These are phyloP conservation scores for Glyphotaelius pellucidus DNA, from an alignment of 2,888 invertebrate species.

Conservation along the genomic window DNA sequence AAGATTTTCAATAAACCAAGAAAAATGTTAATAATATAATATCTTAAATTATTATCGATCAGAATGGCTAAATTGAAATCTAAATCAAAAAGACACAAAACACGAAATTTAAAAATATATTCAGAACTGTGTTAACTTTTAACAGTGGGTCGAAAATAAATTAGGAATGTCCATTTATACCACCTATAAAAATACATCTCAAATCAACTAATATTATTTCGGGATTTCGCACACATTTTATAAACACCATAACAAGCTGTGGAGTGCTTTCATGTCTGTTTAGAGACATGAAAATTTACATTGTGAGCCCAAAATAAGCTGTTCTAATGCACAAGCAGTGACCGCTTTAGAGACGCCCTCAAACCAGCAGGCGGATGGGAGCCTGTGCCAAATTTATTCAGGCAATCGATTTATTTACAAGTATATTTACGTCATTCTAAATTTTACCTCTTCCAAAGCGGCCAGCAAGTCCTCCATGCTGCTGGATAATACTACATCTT, in stretches of 20 bases:
- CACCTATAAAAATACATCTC: not conserved
- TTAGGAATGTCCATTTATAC: not conserved
- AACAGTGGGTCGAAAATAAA: not conserved
- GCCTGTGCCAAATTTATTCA: slow-evolving; percentile 54
- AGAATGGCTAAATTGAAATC: no score
- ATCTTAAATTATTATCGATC: no score
- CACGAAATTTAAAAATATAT: not conserved
- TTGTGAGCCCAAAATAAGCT: slow-evolving; percentile 16
- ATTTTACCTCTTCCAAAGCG: slow-evolving; percentile 49
- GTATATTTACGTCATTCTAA: slow-evolving; percentile 40
- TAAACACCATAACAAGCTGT: not conserved
- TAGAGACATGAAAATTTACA: not conserved
- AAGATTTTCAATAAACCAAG: no score
- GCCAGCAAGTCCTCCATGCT: slow-evolving; percentile 35
- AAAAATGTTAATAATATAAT: no score
- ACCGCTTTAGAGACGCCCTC: slow-evolving; percentile 3
- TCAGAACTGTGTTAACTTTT: not conserved
- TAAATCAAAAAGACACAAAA: no score
- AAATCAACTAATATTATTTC: not conserved
- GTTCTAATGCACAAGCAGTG: slow-evolving; percentile 17
- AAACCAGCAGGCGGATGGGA: slow-evolving; percentile 25
- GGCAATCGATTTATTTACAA: slow-evolving; percentile 46
- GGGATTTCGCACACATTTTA: not conserved
- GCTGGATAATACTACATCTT: slow-evolving; percentile 2
- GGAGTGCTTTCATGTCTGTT: slow-evolving; percentile 2